Conservation (phyloP, 2,113 vertebrate genomes). For the Macquaria australasica region DNA sequence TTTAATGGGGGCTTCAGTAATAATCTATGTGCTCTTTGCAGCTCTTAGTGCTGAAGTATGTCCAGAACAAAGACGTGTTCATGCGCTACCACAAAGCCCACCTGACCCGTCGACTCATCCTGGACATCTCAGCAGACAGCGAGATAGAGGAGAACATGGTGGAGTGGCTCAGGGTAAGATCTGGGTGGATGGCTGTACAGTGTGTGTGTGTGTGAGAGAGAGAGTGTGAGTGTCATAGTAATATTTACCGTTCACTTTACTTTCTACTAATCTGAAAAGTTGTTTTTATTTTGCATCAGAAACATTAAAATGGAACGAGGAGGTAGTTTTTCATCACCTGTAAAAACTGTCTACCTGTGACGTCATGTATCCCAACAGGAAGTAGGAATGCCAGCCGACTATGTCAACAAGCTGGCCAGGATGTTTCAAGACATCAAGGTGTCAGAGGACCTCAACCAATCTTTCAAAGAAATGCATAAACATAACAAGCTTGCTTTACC, state of each 20-base stretch:
- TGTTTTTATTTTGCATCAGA: not conserved
- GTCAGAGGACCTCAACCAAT: conserved; percentile 98
- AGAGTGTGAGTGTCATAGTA: too few species aligned
- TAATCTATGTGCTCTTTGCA: conserved; percentile 69
- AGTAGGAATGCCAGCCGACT: conserved; percentile 99
- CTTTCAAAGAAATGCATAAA: conserved; percentile 99
- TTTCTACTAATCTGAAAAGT: not conserved
- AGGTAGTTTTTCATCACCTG: not conserved
- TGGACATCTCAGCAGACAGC: conserved; percentile 99
- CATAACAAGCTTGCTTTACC: conserved; percentile 98
- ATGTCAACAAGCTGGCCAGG: conserved; percentile 98
- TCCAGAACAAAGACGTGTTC: conserved; percentile 99
- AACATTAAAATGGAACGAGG: not conserved
- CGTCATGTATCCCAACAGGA: conserved; percentile 84
- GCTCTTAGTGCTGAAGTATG: conserved; percentile 98
- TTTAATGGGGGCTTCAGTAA: not conserved
- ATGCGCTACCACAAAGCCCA: conserved; percentile 99
- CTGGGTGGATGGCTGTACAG: not conserved
- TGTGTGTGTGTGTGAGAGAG: not conserved
- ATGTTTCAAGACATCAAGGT: conserved; percentile 99
- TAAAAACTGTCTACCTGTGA: not conserved
- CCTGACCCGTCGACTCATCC: conserved; percentile 95
- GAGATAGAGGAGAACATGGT: conserved; percentile 99
- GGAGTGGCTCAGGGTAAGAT: conserved; percentile 96
- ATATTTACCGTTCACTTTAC: not conserved